Evolutionary conservation across 2,113 vertebrate genomes (phyloP).

Genomic region (Colistium nudipinnis): DNA sequence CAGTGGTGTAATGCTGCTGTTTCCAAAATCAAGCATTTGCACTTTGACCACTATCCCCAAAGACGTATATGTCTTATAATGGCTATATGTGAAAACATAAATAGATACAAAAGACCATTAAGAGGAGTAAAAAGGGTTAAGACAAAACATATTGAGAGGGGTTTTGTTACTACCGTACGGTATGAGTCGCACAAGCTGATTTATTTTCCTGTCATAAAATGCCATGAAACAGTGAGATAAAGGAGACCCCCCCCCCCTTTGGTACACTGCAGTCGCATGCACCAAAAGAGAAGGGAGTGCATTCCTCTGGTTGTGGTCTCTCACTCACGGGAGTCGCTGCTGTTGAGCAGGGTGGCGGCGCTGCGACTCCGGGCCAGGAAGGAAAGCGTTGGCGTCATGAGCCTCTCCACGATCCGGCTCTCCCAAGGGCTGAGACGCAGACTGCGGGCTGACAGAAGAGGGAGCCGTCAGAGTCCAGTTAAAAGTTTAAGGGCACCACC

Average conservation of each 20-base stretch:
- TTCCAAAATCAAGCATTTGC: background rate
- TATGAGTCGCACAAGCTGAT: background rate
- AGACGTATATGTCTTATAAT: too few relatives aligned
- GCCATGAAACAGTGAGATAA: background rate
- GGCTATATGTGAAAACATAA: background rate
- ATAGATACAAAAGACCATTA: background rate
- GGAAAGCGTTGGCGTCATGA: constrained; percentile 97
- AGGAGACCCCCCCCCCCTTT: background rate
- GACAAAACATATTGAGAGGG: too few relatives aligned
- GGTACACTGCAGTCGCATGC: background rate
- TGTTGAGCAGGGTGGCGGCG: constrained; percentile 89
- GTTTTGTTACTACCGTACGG: background rate
- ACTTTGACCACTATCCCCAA: background rate
- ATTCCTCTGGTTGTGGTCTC: background rate
- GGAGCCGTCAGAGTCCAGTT: constrained; percentile 50
- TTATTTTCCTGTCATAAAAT: background rate
- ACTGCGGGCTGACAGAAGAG: constrained; percentile 88
- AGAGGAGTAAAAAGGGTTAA: background rate
- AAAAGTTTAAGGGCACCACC: background rate
- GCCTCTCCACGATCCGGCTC: constrained; percentile 96
- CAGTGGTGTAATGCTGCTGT: background rate
- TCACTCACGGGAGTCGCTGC: constrained; percentile 89
- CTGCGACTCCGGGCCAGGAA: constrained; percentile 96
- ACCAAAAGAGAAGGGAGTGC: background rate
- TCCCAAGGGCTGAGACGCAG: constrained; percentile 95